Evolutionary conservation across 1,140 invertebrate species (phyloP).

Genomic region (Macrobrachium rosenbergii): DNA sequence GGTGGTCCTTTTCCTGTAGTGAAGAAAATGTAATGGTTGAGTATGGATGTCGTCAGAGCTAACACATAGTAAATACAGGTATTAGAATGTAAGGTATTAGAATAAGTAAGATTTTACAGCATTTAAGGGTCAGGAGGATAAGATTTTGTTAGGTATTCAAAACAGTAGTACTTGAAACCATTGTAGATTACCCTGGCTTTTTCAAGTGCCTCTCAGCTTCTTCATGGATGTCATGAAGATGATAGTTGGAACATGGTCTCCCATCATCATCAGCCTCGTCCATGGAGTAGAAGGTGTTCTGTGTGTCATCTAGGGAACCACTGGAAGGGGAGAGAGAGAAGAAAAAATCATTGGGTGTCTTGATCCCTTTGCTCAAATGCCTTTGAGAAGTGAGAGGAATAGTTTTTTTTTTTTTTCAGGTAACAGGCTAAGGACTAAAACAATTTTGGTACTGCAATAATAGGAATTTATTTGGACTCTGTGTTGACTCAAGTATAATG

Average conservation of each 20-base stretch:
- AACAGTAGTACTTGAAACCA: not conserved
- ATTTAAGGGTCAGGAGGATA: too few relatives aligned
- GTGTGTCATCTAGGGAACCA: constrained; percentile 4
- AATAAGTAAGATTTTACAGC: too few relatives aligned
- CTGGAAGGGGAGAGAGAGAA: not conserved
- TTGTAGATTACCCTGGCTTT: constrained; percentile 9
- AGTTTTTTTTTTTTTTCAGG: too few relatives aligned
- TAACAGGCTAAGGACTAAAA: too few relatives aligned
- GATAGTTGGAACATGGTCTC: not conserved
- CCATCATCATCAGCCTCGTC: constrained; percentile 48
- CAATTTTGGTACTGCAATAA: too few relatives aligned
- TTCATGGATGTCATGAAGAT: constrained; percentile 42
- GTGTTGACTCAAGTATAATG: too few relatives aligned
- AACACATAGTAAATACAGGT: too few relatives aligned
- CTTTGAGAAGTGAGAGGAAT: not conserved
- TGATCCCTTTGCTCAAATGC: not conserved
- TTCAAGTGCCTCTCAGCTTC: constrained; percentile 2
- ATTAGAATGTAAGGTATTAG: too few relatives aligned
- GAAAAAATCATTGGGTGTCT: too few relatives aligned
- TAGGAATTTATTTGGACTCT: too few relatives aligned
- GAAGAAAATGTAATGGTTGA: not conserved
- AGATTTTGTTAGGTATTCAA: too few relatives aligned
- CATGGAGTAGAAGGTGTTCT: constrained; percentile 39
- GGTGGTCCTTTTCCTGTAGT: constrained; percentile 15
- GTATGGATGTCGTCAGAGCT: not conserved